A percentile compares a stretch with the other conserved stretches of the same genome.
phyloP scores from a whole-genome alignment of 2,113 vertebrate species.

The Stomatorhinus ivindoensis region DNA sequence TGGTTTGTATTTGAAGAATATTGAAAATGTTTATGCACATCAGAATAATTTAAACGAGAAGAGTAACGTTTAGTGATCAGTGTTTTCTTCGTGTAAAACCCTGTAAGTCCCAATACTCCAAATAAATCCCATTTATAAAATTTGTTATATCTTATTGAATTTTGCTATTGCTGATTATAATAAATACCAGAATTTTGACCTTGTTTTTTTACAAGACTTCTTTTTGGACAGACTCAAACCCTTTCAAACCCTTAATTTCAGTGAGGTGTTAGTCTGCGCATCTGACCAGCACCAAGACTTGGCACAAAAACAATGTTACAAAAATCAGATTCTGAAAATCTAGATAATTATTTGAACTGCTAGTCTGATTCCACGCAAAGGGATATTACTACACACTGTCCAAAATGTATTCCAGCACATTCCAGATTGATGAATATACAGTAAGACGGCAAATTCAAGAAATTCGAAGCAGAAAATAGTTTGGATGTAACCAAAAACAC shows the following conservation, averaged over 20 bases:
- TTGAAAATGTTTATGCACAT: constrained; percentile 25
- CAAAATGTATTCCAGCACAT: not conserved
- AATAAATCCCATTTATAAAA: not conserved
- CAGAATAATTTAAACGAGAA: constrained; percentile 29
- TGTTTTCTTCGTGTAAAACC: not conserved
- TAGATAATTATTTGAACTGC: not conserved
- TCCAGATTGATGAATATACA: constrained; percentile 1
- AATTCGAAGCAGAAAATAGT: not conserved
- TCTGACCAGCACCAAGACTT: not conserved
- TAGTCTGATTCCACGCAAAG: not conserved
- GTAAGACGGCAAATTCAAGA: not conserved
- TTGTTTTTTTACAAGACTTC: not conserved
- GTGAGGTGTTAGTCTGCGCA: not conserved
- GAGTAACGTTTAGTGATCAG: not conserved
- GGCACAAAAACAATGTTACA: not conserved
- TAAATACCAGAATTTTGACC: not conserved
- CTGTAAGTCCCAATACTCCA: not conserved
- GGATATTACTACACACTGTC: not conserved
- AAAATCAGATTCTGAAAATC: not conserved
- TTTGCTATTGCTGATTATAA: not conserved
- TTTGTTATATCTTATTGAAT: not conserved
- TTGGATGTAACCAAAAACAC: not conserved
- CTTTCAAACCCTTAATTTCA: not conserved
- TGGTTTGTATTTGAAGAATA: constrained; percentile 28
- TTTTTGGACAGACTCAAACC: not conserved